Evolutionary conservation across 1,140 invertebrate species (phyloP), one percentile per base, ranked within the genome.

Genomic region (Helicoverpa armigera): DNA sequence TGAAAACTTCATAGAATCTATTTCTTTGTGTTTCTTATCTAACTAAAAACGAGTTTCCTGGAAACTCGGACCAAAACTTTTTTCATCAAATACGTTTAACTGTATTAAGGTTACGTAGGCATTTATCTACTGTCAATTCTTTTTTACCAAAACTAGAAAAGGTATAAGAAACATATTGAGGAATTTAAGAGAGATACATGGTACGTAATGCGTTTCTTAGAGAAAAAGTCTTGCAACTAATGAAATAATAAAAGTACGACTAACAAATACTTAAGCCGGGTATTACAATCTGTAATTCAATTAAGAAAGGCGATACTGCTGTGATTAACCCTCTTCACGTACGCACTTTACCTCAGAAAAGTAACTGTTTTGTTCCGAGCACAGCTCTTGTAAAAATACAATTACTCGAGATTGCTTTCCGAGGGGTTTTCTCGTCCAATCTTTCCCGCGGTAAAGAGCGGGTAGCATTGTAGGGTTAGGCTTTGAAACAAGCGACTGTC

Each of bases 401-500:
- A 80, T 77, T 78, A 69, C 73, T 13, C 10, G 31, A 13, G 79
- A 81, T 76, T 65, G 53, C 72, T 69, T 81, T 67, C 72, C 31
- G 43, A 81, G 72, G 76, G 79, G 61, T 81, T 81, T 81, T 65
- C 72, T 13, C 63, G 72, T 76, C 43, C 63, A 51, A 43, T 80
- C 69, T 74, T 80, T 63, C 50, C 54, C 60, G 50, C 31, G 50
- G n/a, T 69, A 79, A 58, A 67, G 61, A 69, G 75, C 51, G 61
- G 14, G 61, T 13, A 35, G 16, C 53, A 70, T 69, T 79, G 65
- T 48, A 58, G 31, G 23, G 53, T 79, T 79, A 69, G n/a, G 75
- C 75, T 77, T 77, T 65, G 61, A 54, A 67, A 77, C 50, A 77
- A 56, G 61, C 3, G 31, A 23, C 48, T 48, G 12, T 35, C 56